Percentiles rank a stretch among this genome's conserved stretches.
Conservation (phyloP, 1,140 invertebrate genomes). For the Acromyrmex charruanus region DNA sequence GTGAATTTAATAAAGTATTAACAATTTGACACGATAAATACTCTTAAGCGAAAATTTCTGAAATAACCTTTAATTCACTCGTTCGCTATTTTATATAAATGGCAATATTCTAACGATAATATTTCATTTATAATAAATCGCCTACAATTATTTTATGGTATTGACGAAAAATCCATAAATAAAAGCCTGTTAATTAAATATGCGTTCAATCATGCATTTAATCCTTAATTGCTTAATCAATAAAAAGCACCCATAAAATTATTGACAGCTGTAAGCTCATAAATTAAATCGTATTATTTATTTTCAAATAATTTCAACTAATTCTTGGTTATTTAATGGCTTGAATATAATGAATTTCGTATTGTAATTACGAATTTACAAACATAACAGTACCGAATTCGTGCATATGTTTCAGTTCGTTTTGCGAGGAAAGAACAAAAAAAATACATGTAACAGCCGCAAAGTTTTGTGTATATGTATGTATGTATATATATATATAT, state of each 20-base stretch:
- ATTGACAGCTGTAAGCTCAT: conserved; percentile 4
- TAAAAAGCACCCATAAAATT: neutral
- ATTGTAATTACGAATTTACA: neutral
- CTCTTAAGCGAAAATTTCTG: neutral
- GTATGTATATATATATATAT: too few relatives aligned
- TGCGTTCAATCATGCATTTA: conserved; percentile 5
- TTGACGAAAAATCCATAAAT: conserved; percentile 29
- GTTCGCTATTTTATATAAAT: neutral
- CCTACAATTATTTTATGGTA: neutral
- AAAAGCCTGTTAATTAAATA: conserved; percentile 39
- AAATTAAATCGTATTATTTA: conserved; percentile 32
- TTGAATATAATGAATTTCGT: conserved; percentile 17
- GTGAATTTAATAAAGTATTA: conserved; percentile 11
- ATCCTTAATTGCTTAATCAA: conserved; percentile 14
- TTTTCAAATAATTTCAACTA: conserved; percentile 24
- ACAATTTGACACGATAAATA: neutral
- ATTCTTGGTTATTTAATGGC: neutral
- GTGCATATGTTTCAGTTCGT: neutral
- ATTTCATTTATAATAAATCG: conserved; percentile 37
- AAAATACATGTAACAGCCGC: neutral
- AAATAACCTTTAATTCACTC: conserved; percentile 7
- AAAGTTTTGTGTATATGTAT: neutral
- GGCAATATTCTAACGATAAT: neutral
- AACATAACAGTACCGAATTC: neutral
- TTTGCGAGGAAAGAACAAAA: conserved; percentile 6